Evolutionary conservation across 2,888 invertebrate species (phyloP), one percentile per base, ranked within the genome.

Genomic region (Heteromurus nitidus): DNA sequence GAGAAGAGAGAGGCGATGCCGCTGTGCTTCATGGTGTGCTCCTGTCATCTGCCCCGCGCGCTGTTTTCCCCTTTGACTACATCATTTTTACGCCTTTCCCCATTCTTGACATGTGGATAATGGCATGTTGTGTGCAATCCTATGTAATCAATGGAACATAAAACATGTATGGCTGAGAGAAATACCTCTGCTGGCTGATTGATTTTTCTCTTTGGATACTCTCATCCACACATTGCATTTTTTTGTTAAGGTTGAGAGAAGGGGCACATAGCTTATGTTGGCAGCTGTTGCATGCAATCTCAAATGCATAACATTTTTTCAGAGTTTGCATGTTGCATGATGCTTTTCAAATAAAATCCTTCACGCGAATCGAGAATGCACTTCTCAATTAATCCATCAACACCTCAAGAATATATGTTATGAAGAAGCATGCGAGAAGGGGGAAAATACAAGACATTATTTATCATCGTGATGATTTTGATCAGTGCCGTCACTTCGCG

Each of bases 331-430:
- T n/a, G n/a, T n/a, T n/a, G n/a, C n/a, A n/a, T n/a, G n/a, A n/a
- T n/a, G n/a, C n/a, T n/a, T n/a, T n/a, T n/a, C n/a, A n/a, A n/a
- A n/a, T n/a, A n/a, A n/a, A n/a, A n/a, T n/a, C n/a, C n/a, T n/a
- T n/a, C n/a, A n/a, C n/a, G n/a, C n/a, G n/a, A n/a, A n/a, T n/a
- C n/a, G n/a, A n/a, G n/a, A n/a, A n/a, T n/a, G n/a, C 36, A 36
- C 30, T 18, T 69, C 31, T 60, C 72, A 62, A 73, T 73, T 73
- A 73, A 73, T 73, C 53, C 62, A 50, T 73, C 73, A 73, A 31
- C 73, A 18, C 20, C 26, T 55, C 22, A 55, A 55, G 16, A 50
- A 50, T 18, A 7, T 36, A n/a, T 50, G 36, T 36, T 36, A n/a
- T n/a, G n/a, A n/a, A n/a, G n/a, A n/a, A n/a, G n/a, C n/a, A n/a